Percentiles rank a stretch among this genome's conserved stretches.
Evolutionary conservation across 2,797 vertebrate species (phyloP).

Genomic region (Lutjanus argentimaculatus): DNA sequence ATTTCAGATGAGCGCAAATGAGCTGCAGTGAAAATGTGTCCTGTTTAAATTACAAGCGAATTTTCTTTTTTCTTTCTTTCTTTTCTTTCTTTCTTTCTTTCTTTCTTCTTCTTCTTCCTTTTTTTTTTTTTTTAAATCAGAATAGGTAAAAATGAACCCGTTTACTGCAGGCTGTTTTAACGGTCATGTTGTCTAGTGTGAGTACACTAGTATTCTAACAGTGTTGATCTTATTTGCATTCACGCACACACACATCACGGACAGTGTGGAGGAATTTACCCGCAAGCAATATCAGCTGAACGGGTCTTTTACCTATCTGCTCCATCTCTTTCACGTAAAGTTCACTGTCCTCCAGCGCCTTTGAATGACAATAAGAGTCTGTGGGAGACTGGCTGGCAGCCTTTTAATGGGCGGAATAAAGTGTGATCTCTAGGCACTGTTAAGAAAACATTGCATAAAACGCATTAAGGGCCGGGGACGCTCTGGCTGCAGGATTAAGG

Average conservation of each 20-base stretch:
- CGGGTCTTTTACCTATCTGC: constrained; percentile 73
- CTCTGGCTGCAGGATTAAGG: constrained; percentile 70
- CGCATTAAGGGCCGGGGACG: constrained; percentile 72
- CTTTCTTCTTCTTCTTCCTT: no score
- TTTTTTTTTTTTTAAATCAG: no score
- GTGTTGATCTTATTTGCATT: constrained; percentile 40
- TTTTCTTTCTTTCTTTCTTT: neutral
- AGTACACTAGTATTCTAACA: neutral
- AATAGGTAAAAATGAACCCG: neutral
- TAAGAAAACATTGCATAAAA: constrained; percentile 80
- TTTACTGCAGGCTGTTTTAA: neutral
- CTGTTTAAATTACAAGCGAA: neutral
- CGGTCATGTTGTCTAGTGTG: neutral
- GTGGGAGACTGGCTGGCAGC: constrained; percentile 49
- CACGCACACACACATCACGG: constrained; percentile 1
- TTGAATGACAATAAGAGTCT: constrained; percentile 78
- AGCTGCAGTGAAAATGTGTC: neutral
- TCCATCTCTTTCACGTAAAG: constrained; percentile 76
- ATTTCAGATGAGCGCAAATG: neutral
- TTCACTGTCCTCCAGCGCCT: constrained; percentile 68
- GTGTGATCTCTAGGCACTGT: constrained; percentile 69
- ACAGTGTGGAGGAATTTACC: constrained; percentile 73
- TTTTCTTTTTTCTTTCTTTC: neutral
- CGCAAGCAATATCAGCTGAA: constrained; percentile 65
- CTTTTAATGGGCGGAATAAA: constrained; percentile 64